Evolutionary conservation across 2,888 invertebrate species (phyloP).

Genomic region (Lagria hirta): DNA sequence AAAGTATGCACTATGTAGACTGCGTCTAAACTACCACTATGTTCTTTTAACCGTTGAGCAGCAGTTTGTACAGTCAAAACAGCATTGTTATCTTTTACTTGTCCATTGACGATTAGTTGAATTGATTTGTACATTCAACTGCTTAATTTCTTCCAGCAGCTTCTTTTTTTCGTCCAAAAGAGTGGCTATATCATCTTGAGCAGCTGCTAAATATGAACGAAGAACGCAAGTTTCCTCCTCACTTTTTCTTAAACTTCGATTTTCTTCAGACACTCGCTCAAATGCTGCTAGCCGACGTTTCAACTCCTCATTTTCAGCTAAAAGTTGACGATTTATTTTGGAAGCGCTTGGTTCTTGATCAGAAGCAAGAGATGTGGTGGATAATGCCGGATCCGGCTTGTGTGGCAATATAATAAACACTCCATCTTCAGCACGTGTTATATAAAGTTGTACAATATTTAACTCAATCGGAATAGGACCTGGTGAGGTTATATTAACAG

Average conservation of each 20-base stretch:
- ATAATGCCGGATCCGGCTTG: constrained; percentile 27
- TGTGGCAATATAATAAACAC: constrained; percentile 72
- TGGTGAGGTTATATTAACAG: constrained; percentile 77
- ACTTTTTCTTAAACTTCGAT: constrained; percentile 55
- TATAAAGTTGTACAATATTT: constrained; percentile 67
- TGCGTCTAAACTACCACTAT: constrained; percentile 31
- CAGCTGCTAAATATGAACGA: constrained; percentile 63
- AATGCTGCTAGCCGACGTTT: constrained; percentile 62
- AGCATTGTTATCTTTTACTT: constrained; percentile 69
- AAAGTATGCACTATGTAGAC: constrained; percentile 8
- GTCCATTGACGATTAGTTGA: constrained; percentile 54
- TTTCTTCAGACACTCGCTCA: constrained; percentile 63
- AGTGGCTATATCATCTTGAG: constrained; percentile 73
- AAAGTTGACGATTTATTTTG: constrained; percentile 54
- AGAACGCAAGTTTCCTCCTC: constrained; percentile 65
- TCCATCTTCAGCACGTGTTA: constrained; percentile 73
- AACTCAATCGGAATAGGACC: constrained; percentile 79
- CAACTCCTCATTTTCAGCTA: constrained; percentile 65
- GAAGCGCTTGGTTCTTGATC: constrained; percentile 25
- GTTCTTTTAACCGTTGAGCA: constrained; percentile 51
- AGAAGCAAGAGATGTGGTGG: constrained; percentile 30
- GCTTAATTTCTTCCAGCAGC: constrained; percentile 68
- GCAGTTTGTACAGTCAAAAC: constrained; percentile 70
- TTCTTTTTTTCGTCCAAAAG: constrained; percentile 74
- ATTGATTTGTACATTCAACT: constrained; percentile 62